phyloP scores from a whole-genome alignment of 2,888 invertebrate species.

The Brachyopa scutellaris region DNA sequence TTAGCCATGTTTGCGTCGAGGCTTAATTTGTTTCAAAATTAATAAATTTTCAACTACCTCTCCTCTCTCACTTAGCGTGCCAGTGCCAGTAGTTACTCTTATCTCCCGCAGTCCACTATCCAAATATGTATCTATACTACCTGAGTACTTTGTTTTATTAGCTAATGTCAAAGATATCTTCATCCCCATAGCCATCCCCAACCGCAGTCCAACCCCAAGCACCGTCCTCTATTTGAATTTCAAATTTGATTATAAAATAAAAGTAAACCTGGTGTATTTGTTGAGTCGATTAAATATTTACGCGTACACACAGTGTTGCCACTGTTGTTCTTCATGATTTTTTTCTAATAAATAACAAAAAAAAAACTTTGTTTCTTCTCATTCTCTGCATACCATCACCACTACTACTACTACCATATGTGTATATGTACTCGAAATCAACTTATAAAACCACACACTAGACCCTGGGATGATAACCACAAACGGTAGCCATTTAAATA shows the following conservation, averaged over 20 bases:
- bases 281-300: conserved; percentile 69
- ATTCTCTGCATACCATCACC: conserved; percentile 70
- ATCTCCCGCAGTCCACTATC: conserved; percentile 32
- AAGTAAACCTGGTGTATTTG: conserved; percentile 53
- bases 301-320: conserved; percentile 63
- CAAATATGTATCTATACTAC: conserved; percentile 30
- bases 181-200: background rate
- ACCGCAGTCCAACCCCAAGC: background rate
- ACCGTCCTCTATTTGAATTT: conserved; percentile 46
- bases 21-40: conserved; percentile 55
- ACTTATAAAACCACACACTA: conserved; percentile 56
- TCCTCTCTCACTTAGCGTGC: background rate
- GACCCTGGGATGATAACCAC: conserved; percentile 71
- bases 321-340: conserved; percentile 60
- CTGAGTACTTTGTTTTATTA: conserved; percentile 35
- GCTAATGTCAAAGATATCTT: conserved; percentile 43
- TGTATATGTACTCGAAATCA: conserved; percentile 49
- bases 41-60: conserved; percentile 22
- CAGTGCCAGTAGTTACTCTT: conserved; percentile 1
- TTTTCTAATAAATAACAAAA: conserved; percentile 54
- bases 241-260: conserved; percentile 42
- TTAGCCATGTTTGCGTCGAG: conserved; percentile 29
- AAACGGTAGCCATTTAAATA: conserved; percentile 72
- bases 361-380: conserved; percentile 68
- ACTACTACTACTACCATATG: conserved; percentile 38